Evolutionary conservation across 2,888 invertebrate species (phyloP), one percentile per base, ranked within the genome.

Genomic region (Synergus japonicus): DNA sequence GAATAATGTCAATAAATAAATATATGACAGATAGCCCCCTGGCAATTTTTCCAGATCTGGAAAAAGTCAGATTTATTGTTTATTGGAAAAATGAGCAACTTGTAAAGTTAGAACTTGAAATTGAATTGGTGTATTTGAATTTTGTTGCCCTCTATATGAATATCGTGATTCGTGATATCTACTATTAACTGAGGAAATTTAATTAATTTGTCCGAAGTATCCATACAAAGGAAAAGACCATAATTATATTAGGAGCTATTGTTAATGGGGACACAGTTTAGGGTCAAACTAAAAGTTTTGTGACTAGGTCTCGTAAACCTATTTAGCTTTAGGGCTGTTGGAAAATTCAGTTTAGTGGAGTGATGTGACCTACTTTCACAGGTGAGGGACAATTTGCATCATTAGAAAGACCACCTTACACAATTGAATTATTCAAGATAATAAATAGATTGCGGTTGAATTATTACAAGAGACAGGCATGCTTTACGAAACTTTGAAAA

Each of bases 271-370:
- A 64, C 64, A 29, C 37, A 37, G 29, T 22, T 64, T 66, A 12
- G 12, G 12, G 44, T 43, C 43, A 18, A 67, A 44, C 44, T 67
- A 46, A 67, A 67, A 67, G 67, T 67, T 67, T 67, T 67, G 18
- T 46, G 46, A 67, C 46, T 44, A 46, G 12, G 22, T 67, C 5
- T 67, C 49, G n/a, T 54, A 54, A 73, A 73, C n/a, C 37, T 49
- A 73, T 73, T 73, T 54, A 54, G 49, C 37, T 54, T 73, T n/a
- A 67, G 67, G 44, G 67, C 54, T 29, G 37, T 29, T 41, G 54
- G 73, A 54, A 46, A 73, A 73, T 73, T 73, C 49, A 73, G 37
- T 73, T 73, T 54, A 54, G 37, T 73, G 46, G 15, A 49, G 69
- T 29, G 73, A 73, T n/a, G 46, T 49, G 49, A 37, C 49, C 49